Evolutionary conservation across 2,888 invertebrate species (phyloP), one percentile per base, ranked within the genome.

Genomic region (Orchesella flavescens): DNA sequence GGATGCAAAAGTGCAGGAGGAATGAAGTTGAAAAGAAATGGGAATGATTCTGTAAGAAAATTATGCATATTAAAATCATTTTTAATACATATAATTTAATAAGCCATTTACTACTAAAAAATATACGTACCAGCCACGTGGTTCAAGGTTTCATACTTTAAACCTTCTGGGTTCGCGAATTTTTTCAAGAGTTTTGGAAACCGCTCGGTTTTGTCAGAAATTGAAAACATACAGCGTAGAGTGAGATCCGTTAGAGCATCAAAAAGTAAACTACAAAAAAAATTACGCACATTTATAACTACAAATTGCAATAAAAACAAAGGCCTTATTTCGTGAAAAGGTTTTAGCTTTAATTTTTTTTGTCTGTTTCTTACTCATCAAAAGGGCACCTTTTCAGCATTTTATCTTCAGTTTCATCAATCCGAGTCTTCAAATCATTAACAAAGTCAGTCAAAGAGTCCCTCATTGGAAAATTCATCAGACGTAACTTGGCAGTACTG

Each of bases 31-130:
- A 65, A 65, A 1, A 85, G 71, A 49, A 81, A 24, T 73, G 85
- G 85, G 49, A 85, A 85, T 15, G 53, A 55, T 68, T 61, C 85
- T 85, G 55, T 10, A 76, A 84, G 21, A 34, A 34, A 34, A 34
- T 34, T 2, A 34, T 34, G 34, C 34, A 34, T 34, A 2, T 4
- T 34, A n/a, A n/a, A n/a, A n/a, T n/a, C n/a, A n/a, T 19, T 13
- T 61, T 13, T 19, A 17, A 61, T 43, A 43, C 24, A 5, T 49
- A 3, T 34, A 46, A 21, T 61, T 21, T 61, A n/a, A n/a, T 23
- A 61, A 2, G 1, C 4, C 61, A 17, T 61, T 21, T 4, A 61
- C 1, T 9, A 61, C 19, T 13, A 59, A n/a, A 17, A 59, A 13
- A 13, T 34, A 65, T 9, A 15, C 49, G 13, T 68, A 68, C 68